Evolutionary conservation across 1,140 invertebrate genomes (phyloP), one percentile per base, ranked within the genome.

Genomic region (Scaptomyza graminum): DNA sequence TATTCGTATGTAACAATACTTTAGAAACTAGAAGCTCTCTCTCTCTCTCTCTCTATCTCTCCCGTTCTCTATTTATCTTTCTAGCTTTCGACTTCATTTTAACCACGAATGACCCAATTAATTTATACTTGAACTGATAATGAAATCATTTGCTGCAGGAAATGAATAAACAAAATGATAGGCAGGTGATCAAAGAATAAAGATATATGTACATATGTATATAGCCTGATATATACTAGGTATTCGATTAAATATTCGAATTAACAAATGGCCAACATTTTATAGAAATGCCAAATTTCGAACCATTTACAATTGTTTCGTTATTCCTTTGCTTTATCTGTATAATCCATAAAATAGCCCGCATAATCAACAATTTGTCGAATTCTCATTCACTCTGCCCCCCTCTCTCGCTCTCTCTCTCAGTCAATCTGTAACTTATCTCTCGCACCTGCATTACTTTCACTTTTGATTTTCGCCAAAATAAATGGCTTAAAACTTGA

Each of bases 391-490:
- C 28, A 5, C 28, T 31, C 28, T 31, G n/a, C n/a, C 28, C 28
- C 5, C 25, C 5, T 31, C 31, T 34, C 8, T 34, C 31, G 8
- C 31, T 34, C 8, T 2, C 8, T 9, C 31, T 34, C 8, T 34
- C 6, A 34, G 6, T 8, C 31, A 9, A 3, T 28, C 28, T 28
- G 7, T 28, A 7, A 0, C 3, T 28, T 0, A 6, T 34, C 6
- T 34, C 31, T 9, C 31, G 9, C 39, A 18, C 25, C 15, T 16
- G 15, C 15, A 43, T 50, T 46, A 66, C 68, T 74, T 71, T 74
- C 72, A 71, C 72, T 74, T 62, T 71, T 71, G 60, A 65, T 66
- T 74, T 62, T 62, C 31, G 37, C 34, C 47, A 49, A 51, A 15
- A 61, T 9, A 43, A 64, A 15, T 65, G 46, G 62, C 28, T 66